Evolutionary conservation across 1,140 invertebrate species (phyloP).

Genomic region (Caenorhabditis brenneri): DNA sequence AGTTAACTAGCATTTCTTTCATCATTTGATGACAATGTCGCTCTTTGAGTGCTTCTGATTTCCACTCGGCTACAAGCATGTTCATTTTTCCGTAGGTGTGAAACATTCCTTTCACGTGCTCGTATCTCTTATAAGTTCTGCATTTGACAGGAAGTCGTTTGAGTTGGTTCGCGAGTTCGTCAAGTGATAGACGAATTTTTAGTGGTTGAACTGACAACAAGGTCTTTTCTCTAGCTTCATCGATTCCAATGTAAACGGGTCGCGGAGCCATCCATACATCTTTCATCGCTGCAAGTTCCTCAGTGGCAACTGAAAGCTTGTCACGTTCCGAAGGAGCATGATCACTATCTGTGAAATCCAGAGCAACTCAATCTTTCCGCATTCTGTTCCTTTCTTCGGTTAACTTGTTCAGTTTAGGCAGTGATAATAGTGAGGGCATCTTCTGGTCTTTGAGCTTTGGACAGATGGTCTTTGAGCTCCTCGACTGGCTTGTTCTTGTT

Average conservation of each 20-base stretch:
- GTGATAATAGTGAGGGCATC: conserved; percentile 89
- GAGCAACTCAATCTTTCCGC: conserved; percentile 93
- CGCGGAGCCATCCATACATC: conserved; percentile 72
- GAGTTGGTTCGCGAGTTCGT: conserved; percentile 89
- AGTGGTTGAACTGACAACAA: conserved; percentile 96
- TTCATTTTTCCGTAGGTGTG: no score
- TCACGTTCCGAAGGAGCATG: conserved; percentile 61
- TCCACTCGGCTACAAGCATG: no score
- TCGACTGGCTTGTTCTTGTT: conserved; percentile 87
- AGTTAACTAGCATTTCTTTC: conserved; percentile 88
- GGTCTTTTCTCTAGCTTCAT: conserved; percentile 88
- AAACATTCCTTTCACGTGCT: no score
- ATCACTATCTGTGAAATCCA: conserved; percentile 86
- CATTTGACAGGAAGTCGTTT: no score
- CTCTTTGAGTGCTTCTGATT: conserved; percentile 98
- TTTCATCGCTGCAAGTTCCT: conserved; percentile 92
- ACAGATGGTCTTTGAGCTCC: no score
- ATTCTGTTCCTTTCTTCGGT: conserved; percentile 93
- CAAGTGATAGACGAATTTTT: conserved; percentile 84
- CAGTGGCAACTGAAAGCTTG: conserved; percentile 88
- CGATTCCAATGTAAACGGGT: conserved; percentile 69
- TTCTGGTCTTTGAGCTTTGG: conserved; percentile 85
- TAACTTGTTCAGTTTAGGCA: conserved; percentile 86
- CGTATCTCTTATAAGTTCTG: no score
- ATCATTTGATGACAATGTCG: conserved; percentile 98